Evolutionary conservation across 2,113 vertebrate species (phyloP), one percentile per base, ranked within the genome.

Genomic region (Tautogolabrus adspersus): DNA sequence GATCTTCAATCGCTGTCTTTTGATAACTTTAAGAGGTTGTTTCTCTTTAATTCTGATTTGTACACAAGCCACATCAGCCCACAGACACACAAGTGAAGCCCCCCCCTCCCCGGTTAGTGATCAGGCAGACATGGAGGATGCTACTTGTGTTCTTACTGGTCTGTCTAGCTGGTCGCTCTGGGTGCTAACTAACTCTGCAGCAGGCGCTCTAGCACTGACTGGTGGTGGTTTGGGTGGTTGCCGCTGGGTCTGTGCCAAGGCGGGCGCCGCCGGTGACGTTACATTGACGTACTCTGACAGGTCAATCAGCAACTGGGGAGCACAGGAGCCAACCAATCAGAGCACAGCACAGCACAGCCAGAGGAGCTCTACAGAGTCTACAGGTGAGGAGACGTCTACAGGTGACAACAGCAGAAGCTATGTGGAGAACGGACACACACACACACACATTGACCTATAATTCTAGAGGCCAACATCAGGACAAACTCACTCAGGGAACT

Each of bases 241-340:
- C 7, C 77, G 77, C 79, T 56, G 81, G 37, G 85, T 75, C 71
- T 44, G 51, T 22, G 88, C 55, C 65, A 38, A 37, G 68, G 65
- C 47, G 6, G 81, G 62, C n/a, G 57, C 42, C 47, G 61, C 13
- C 1, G 86, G 73, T 1, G 87, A 88, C 3, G 77, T 84, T 58
- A 93, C 37, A 81, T 4, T 81, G 84, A 88, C 91, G 72, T 81
- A 87, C 74, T 91, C 89, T 81, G 92, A 93, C 81, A 91, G 90
- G 87, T 80, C 87, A 75, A 75, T 61, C 90, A 93, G 92, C 84
- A 93, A 81, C 92, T 93, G 88, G 62, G 83, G 87, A 77, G 71
- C 83, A 93, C 84, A 93, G 84, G 89, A 92, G 80, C 90, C 91
- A 79, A 85, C 87, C 86, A 86, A 83, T 93, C 86, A 92, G 90